Base-by-base conservation (phyloP, 1,140 invertebrate genomes). In the Diachasma alloeum region DNA sequence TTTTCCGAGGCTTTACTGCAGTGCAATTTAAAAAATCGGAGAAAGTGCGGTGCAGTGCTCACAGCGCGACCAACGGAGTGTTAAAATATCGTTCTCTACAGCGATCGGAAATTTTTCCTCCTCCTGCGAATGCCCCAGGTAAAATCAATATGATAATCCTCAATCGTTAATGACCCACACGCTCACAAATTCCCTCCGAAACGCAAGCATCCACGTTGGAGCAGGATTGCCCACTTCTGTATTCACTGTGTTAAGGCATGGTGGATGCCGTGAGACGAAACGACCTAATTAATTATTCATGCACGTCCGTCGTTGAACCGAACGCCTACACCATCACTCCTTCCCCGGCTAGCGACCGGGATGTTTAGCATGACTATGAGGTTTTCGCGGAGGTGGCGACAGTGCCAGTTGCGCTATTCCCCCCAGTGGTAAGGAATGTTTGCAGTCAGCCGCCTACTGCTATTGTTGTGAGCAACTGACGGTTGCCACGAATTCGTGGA, bases 251-350 rank as follows among this genome's bases (percentile, higher is more conserved):
- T 42, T 15, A 53, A 70, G 59, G 46, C 53, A 44, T 72, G 10
- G 39, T 37, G 39, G 37, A 72, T 77, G 19, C 24, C 36, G 66
- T 71, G 53, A 67, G 26, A 73, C 76, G 80, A 83, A 80, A 81
- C 80, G 76, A 81, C 77, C 70, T 73, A 80, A 84, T 84, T 84
- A 84, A 84, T 84, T 84, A 84, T 84, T 83, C 83, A 84, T 84
- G 78, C 81, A 78, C 78, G 78, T 72, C 83, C 82, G 73, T 80
- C 74, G 80, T 81, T 78, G 79, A 75, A 76, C 73, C 78, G 19
- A 83, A 82, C 78, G 53, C 74, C 19, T 44, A 46, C 66, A 56
- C 48, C 81, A 72, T 84, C 82, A 82, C 81, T 83, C 82, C 74
- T 80, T 77, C 78, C 77, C 70, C 48, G 53, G 77, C 31, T 31